Evolutionary conservation across 2,888 invertebrate species (phyloP), one percentile per base, ranked within the genome.

Genomic region (Pinctada fucata): DNA sequence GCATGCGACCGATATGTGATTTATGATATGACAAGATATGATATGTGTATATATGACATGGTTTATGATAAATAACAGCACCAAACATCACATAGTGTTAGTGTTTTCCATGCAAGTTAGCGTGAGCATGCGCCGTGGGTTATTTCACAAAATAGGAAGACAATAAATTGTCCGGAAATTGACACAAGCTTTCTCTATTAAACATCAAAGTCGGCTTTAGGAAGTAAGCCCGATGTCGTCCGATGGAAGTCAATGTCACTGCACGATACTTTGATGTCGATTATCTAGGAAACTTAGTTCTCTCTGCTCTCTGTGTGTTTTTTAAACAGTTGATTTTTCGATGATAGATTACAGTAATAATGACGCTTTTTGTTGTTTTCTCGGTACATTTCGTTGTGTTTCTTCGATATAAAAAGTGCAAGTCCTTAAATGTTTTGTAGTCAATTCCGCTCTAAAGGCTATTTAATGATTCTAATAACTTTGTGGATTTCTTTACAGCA

Each of bases 81-180:
- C 13, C 13, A 10, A 58, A 58, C 58, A 58, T 6, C 58, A 58
- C 6, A 58, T 13, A 13, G 8, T 58, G 13, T 58, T 58, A 58
- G 58, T 58, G 8, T 10, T 6, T 10, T 58, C 58, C 58, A 58
- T 58, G 58, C 58, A 58, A 13, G 13, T 58, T 58, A 58, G 58
- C 13, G 13, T 58, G 58, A 58, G 58, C 58, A 58, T 58, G 58
- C 58, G 58, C 58, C 6, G 6, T 10, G 58, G 58, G 13, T 10
- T 58, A 58, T 51, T 74, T 74, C 74, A 49, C 16, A 75, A 66
- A 71, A 78, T 49, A 70, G 78, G 78, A 80, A 78, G 78, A 72
- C 5, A 75, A 67, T 74, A 80, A 76, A 80, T 72, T 74, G 77
- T 66, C 77, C 52, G 80, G 80, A 80, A 75, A 80, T 80, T 80